Percentiles rank a stretch among this genome's conserved stretches.
Conservation (phyloP, 2,113 vertebrate genomes). For the Bubo scandiacus region DNA sequence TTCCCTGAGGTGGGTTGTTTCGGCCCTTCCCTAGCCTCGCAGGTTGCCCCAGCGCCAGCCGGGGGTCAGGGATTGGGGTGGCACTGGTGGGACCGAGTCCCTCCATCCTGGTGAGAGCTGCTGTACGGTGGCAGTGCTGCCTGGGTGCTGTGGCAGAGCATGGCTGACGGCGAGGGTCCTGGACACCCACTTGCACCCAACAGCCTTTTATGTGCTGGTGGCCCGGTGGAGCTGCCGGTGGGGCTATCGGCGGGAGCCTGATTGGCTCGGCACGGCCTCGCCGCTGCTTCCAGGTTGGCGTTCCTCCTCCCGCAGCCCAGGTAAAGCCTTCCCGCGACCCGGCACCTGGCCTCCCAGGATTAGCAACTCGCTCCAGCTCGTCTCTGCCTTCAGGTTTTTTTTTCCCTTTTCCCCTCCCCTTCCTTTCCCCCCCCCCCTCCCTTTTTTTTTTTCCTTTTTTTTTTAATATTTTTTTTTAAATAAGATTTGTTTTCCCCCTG, state of each 20-base stretch:
- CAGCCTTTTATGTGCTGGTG: not conserved
- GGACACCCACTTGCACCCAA: not conserved
- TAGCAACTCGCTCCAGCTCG: not conserved
- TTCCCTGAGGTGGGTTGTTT: not conserved
- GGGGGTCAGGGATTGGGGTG: not conserved
- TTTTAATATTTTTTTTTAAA: not conserved
- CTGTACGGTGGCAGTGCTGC: not conserved
- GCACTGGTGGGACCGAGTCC: not conserved
- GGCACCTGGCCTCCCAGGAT: slow-evolving; percentile 54
- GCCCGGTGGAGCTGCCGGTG: not conserved
- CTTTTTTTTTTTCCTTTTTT: not conserved
- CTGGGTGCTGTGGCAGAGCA: accelerated
- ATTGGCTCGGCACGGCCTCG: slow-evolving; percentile 54
- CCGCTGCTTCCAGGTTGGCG: slow-evolving; percentile 17
- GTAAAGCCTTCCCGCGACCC: slow-evolving; percentile 75
- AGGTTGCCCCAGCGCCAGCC: not conserved
- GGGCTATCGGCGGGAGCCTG: not conserved
- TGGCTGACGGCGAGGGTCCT: not conserved
- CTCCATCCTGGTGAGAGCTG: not conserved
- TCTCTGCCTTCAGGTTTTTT: not conserved
- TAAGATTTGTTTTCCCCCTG: not conserved
- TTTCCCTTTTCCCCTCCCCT: not conserved
- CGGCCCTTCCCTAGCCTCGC: not conserved
- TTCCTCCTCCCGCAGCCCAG: slow-evolving; percentile 78
- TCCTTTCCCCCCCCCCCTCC: accelerated